phyloP scores from a whole-genome alignment of 2,888 invertebrate genomes.

The Neria commutata region DNA sequence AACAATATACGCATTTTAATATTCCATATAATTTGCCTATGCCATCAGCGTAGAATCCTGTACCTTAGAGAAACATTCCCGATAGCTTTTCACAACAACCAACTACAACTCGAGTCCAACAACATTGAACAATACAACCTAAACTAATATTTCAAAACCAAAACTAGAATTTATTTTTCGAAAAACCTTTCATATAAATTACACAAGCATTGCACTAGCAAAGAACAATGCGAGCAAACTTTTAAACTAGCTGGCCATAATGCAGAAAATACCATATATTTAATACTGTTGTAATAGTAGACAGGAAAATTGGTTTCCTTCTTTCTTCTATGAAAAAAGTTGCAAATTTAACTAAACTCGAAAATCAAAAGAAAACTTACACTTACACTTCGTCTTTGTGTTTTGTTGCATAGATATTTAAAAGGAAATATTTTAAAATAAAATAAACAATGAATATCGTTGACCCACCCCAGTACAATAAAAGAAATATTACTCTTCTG shows the following conservation, averaged over 20 bases:
- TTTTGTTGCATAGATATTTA: too few relatives aligned
- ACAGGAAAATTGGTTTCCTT: background rate
- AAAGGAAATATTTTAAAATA: background rate
- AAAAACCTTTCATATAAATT: background rate
- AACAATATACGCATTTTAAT: too few relatives aligned
- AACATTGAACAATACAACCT: slow-evolving; percentile 15
- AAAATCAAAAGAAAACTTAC: background rate
- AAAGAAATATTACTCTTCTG: background rate
- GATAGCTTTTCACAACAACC: background rate
- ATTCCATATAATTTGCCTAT: too few relatives aligned
- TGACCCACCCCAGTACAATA: background rate
- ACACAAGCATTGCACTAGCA: too few relatives aligned
- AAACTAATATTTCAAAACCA: background rate
- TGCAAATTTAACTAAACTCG: background rate
- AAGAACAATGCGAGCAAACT: too few relatives aligned
- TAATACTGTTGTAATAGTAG: too few relatives aligned
- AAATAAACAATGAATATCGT: background rate
- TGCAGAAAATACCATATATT: too few relatives aligned
- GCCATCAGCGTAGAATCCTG: too few relatives aligned
- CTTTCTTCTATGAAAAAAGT: background rate
- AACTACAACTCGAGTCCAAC: slow-evolving; percentile 14
- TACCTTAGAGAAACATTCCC: background rate
- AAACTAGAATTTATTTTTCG: slow-evolving; percentile 4
- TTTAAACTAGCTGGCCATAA: background rate
- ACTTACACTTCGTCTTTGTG: background rate